These are phyloP conservation scores for Esperia sulphurella DNA, from an alignment of 2,888 invertebrate genomes.

Conservation along the genomic window DNA sequence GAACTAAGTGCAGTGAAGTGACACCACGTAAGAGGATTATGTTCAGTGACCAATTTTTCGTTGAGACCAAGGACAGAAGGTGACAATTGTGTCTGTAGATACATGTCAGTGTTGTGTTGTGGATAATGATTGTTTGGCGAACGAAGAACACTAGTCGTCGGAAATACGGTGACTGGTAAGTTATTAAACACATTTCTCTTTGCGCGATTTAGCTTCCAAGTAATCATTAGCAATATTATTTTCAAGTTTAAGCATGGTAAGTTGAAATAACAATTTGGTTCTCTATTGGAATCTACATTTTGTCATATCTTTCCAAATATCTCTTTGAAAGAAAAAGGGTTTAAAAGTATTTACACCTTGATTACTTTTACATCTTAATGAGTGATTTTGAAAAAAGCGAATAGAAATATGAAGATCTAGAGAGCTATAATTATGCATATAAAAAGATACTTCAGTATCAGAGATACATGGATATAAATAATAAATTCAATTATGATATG, in stretches of 20 bases:
- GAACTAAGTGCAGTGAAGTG: constrained; percentile 42
- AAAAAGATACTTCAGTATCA: not conserved
- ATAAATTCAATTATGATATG: constrained; percentile 21
- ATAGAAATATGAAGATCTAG: too few relatives aligned
- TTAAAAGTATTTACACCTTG: too few relatives aligned
- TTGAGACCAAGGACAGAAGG: constrained; percentile 44
- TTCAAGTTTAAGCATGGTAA: too few relatives aligned
- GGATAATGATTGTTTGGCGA: constrained; percentile 62
- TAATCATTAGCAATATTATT: too few relatives aligned
- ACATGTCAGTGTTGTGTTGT: constrained; percentile 53
- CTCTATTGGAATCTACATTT: too few relatives aligned
- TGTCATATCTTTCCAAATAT: too few relatives aligned
- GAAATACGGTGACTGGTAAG: constrained; percentile 66
- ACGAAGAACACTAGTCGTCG: constrained; percentile 67
- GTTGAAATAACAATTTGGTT: too few relatives aligned
- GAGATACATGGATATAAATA: not conserved
- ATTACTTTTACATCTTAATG: too few relatives aligned
- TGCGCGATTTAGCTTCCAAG: too few relatives aligned
- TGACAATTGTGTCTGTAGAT: constrained; percentile 56
- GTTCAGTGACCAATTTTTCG: constrained; percentile 42
- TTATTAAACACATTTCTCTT: not conserved
- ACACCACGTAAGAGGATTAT: constrained; percentile 43
- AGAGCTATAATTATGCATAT: not conserved
- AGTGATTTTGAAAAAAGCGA: too few relatives aligned
- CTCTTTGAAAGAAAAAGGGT: too few relatives aligned